These are phyloP conservation scores for Aleiodes sp. DNA, from an alignment of 1,140 invertebrate genomes.

Conservation along the genomic window DNA sequence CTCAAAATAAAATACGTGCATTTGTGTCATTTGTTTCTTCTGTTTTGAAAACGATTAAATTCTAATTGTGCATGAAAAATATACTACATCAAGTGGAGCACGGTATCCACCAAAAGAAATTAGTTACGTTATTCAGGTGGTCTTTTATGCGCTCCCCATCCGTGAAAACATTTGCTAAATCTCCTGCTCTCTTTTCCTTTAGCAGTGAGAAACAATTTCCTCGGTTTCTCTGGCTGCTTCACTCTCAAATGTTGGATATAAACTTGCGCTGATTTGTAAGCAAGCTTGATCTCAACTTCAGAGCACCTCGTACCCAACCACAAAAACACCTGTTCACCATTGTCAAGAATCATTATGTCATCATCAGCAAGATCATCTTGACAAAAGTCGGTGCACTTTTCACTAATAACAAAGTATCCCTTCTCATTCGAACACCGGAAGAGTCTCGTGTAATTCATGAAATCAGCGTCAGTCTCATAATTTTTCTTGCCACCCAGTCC, in stretches of 20 bases:
- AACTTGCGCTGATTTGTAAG: constrained; percentile 98
- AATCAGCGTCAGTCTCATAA: constrained; percentile 91
- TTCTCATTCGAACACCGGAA: constrained; percentile 99
- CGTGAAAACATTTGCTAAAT: constrained; percentile 99
- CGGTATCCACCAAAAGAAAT: background rate
- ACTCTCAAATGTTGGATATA: constrained; percentile 97
- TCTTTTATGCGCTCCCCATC: constrained; percentile 86
- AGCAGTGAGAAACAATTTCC: constrained; percentile 95
- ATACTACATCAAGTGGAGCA: background rate
- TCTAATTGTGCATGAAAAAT: too few species aligned
- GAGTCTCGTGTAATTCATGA: constrained; percentile 92
- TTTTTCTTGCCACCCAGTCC: constrained; percentile 91
- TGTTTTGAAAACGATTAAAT: background rate
- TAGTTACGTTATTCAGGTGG: constrained; percentile 70
- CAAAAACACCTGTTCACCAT: constrained; percentile 96
- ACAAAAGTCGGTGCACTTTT: constrained; percentile 99
- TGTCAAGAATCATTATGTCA: constrained; percentile 99
- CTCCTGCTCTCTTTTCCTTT: constrained; percentile 95
- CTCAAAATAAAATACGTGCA: background rate
- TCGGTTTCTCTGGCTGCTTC: constrained; percentile 90
- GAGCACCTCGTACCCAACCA: constrained; percentile 97
- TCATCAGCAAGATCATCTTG: constrained; percentile 99
- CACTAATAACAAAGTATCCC: constrained; percentile 98
- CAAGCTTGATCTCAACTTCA: constrained; percentile 98
- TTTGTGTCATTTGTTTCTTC: background rate